Evolutionary conservation across 2,113 vertebrate genomes (phyloP).

Genomic region (Machaerirhynchus nigripectus): DNA sequence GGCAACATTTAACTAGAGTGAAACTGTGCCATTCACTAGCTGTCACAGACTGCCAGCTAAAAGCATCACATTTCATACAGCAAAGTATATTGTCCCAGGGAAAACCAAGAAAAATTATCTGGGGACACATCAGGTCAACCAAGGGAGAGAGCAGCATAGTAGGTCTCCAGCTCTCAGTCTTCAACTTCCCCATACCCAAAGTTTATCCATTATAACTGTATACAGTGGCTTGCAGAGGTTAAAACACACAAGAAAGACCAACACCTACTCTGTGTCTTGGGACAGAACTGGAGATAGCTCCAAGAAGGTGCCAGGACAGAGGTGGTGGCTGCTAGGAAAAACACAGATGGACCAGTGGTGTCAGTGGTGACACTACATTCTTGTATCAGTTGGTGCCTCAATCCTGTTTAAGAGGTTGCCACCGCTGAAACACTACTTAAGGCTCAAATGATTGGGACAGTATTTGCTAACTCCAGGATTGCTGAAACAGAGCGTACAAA

Average conservation of each 20-base stretch:
- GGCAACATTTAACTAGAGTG: not conserved
- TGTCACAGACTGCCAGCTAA: not conserved
- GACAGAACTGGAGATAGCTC: not conserved
- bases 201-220: not conserved
- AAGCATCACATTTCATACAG: not conserved
- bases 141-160: not conserved
- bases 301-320: not conserved
- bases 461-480: not conserved
- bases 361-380: accelerated
- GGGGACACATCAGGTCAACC: not conserved
- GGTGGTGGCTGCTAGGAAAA: not conserved
- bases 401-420: not conserved
- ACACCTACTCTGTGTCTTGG: not conserved
- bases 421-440: not conserved
- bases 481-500: not conserved
- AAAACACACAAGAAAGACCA: not conserved
- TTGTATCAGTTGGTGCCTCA: not conserved
- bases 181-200: not conserved
- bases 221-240: not conserved
- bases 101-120: not conserved
- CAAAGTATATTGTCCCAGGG: not conserved
- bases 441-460: not conserved
- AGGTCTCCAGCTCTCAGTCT: not conserved
- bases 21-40: not conserved
- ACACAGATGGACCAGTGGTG: no score